These are phyloP conservation scores for Daphoenositta chrysoptera DNA, from an alignment of 2,113 vertebrate genomes.

Conservation along the genomic window DNA sequence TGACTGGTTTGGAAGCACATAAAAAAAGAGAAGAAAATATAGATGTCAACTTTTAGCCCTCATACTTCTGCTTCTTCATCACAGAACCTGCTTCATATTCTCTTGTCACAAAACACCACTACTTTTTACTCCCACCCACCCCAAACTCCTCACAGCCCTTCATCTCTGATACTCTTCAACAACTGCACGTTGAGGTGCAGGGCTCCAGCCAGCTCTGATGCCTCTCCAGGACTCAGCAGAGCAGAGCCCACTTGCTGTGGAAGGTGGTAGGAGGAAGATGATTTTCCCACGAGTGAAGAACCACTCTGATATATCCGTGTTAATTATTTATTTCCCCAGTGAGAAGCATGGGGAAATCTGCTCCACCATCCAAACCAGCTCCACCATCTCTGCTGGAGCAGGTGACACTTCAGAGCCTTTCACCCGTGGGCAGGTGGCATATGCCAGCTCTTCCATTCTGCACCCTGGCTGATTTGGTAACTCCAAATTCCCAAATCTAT, in stretches of 20 bases:
- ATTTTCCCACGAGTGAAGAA: not conserved
- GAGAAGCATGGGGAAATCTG: not conserved
- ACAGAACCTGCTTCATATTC: not conserved
- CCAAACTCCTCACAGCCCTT: not conserved
- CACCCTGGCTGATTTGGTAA: not conserved
- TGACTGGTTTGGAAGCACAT: conserved; percentile 2
- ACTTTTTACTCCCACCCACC: not conserved
- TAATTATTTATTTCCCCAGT: not conserved
- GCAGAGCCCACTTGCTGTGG: not conserved
- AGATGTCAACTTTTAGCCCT: not conserved
- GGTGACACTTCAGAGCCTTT: not conserved
- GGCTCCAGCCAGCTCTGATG: not conserved
- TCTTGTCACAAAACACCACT: not conserved
- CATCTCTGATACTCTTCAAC: not conserved
- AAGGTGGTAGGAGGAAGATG: not conserved
- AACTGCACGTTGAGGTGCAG: rapidly evolving
- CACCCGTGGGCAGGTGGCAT: not conserved
- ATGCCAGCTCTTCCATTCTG: not conserved
- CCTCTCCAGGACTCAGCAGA: not conserved
- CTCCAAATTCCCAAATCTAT: not conserved
- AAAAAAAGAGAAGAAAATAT: not conserved
- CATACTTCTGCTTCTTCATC: not conserved
- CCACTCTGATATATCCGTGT: not conserved
- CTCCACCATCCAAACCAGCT: no score
- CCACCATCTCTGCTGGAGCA: not conserved